Percentiles rank a stretch among this genome's conserved stretches.
These are phyloP conservation scores for Schrankia costaestrigalis DNA, from an alignment of 2,888 invertebrate genomes.

Conservation along the genomic window DNA sequence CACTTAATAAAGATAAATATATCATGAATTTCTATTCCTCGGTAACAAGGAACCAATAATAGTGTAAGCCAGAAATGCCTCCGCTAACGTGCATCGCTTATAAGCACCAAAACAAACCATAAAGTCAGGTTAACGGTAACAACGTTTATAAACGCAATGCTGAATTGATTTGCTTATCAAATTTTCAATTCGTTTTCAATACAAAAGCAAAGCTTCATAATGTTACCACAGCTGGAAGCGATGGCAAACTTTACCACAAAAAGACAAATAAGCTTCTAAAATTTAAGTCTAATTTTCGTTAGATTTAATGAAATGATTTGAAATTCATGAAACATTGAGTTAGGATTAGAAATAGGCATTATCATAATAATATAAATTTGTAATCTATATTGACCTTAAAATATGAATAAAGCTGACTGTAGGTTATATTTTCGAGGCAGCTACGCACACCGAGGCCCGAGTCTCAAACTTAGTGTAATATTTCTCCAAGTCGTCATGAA, in stretches of 20 bases:
- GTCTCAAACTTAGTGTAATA: conserved; percentile 54
- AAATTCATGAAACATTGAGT: no score
- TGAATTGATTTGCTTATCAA: conserved; percentile 1
- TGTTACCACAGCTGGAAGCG: background rate
- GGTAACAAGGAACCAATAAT: background rate
- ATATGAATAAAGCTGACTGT: conserved; percentile 25
- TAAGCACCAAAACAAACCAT: conserved; percentile 5
- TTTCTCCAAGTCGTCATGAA: conserved; percentile 76
- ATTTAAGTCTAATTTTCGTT: no score
- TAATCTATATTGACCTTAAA: no score
- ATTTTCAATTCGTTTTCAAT: conserved; percentile 3
- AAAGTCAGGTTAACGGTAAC: conserved; percentile 1
- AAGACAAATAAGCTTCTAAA: no score
- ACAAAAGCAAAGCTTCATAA: background rate
- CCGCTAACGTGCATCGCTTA: conserved; percentile 1
- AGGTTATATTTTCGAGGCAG: conserved; percentile 36
- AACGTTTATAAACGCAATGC: conserved; percentile 3
- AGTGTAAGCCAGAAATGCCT: background rate
- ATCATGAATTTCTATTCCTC: no score
- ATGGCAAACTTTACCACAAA: no score
- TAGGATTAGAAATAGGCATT: no score
- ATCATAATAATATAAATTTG: no score
- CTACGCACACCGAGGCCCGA: conserved; percentile 40
- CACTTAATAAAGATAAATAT: no score
- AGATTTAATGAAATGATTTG: no score